These are phyloP conservation scores for Nebria brevicollis DNA, from an alignment of 2,888 invertebrate genomes.

Conservation along the genomic window DNA sequence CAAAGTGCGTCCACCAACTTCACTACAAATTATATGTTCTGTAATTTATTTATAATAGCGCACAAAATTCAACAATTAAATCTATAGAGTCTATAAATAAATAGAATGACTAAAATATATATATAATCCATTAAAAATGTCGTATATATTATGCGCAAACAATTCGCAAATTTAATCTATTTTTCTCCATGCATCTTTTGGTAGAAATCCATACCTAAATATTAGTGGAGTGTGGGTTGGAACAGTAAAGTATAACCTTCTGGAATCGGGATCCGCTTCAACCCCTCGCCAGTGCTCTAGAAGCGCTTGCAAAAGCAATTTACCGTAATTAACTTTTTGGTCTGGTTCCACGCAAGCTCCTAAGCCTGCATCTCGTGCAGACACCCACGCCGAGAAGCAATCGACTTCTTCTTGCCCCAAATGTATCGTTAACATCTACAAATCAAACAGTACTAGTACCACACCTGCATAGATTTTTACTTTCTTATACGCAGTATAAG, in stretches of 20 bases:
- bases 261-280: conserved; percentile 77
- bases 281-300: conserved; percentile 91
- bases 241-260: conserved; percentile 84
- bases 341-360: conserved; percentile 70
- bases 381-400: conserved; percentile 98
- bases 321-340: conserved; percentile 96
- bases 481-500: too few species aligned
- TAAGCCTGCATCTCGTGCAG: conserved; percentile 93
- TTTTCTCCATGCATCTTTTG: too few species aligned
- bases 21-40: conserved; percentile 68
- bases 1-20: conserved; percentile 94
- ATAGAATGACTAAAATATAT: too few species aligned
- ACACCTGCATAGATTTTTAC: not conserved
- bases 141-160: too few species aligned
- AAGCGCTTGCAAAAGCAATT: conserved; percentile 90
- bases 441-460: conserved; percentile 31
- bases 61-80: too few species aligned
- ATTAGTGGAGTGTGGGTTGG: conserved; percentile 97
- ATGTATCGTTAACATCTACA: conserved; percentile 94
- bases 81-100: too few species aligned
- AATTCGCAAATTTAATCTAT: conserved; percentile 3
- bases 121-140: too few species aligned
- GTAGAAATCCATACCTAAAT: conserved; percentile 72
- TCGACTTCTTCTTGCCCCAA: conserved; percentile 97
- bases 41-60: too few species aligned